A percentile compares a stretch with the other conserved stretches of the same genome.
Conservation (phyloP, 2,888 invertebrate genomes). For the Torymus aiolomorphi region DNA sequence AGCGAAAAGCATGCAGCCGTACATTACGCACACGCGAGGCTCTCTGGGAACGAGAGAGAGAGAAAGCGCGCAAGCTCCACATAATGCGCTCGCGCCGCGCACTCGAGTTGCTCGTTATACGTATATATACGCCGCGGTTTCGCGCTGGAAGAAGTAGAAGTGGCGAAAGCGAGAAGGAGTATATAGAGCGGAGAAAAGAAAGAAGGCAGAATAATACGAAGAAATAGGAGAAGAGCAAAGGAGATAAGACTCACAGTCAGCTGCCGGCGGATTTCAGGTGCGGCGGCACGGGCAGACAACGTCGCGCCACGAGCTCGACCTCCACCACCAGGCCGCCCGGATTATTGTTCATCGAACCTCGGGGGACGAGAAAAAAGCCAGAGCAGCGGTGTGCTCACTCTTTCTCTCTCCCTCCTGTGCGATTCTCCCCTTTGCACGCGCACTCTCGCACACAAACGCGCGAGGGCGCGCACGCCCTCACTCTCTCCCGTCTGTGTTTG, state of each 20-base stretch:
- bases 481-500: too few relatives aligned
- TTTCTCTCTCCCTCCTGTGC: background rate
- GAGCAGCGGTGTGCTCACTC: background rate
- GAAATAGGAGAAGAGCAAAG: background rate
- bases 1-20: too few relatives aligned
- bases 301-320: conserved; percentile 70
- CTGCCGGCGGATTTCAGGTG: conserved; percentile 65
- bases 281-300: conserved; percentile 64
- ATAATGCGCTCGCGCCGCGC: background rate
- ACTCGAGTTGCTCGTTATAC: background rate
- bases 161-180: background rate
- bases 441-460: too few relatives aligned
- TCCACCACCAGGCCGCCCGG: conserved; percentile 67
- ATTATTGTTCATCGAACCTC: conserved; percentile 71
- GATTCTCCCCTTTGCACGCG: too few relatives aligned
- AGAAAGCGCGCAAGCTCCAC: too few relatives aligned
- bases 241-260: conserved; percentile 71
- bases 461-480: too few relatives aligned
- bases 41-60: too few relatives aligned
- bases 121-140: background rate
- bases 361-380: background rate
- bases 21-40: too few relatives aligned
- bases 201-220: background rate
- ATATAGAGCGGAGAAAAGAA: background rate
- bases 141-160: background rate